phyloP scores from a whole-genome alignment of 2,113 vertebrate genomes.

The Pitta sordida region DNA sequence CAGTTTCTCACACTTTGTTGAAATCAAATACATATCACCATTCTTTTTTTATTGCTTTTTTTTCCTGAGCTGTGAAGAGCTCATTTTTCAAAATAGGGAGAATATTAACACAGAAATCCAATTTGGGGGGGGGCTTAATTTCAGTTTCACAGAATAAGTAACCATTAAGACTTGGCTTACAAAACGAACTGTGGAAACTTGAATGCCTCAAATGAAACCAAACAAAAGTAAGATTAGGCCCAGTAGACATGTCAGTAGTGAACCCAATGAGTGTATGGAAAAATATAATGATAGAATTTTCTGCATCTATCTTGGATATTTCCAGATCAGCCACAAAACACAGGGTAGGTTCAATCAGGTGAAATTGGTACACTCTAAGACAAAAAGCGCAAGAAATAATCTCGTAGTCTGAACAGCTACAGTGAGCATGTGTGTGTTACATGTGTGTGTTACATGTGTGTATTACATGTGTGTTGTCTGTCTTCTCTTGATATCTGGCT shows the following conservation, averaged over 20 bases:
- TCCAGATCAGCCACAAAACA: not conserved
- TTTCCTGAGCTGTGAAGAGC: not conserved
- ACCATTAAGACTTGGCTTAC: not conserved
- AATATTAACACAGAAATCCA: not conserved
- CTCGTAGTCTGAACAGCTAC: not conserved
- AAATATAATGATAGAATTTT: not conserved
- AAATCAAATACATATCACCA: not conserved
- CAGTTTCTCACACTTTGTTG: not conserved
- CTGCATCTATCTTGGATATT: not conserved
- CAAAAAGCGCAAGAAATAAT: not conserved
- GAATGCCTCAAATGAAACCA: not conserved
- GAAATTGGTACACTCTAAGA: not conserved
- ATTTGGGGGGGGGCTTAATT: not conserved
- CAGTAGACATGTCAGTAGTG: not conserved
- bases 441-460: no score
- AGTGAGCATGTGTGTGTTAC: not conserved
- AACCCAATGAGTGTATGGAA: not conserved
- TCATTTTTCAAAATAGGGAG: not conserved
- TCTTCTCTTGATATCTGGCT: not conserved
- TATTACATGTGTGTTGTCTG: not conserved
- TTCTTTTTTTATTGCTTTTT: not conserved
- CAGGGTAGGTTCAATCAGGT: not conserved
- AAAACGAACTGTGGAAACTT: not conserved
- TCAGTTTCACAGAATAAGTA: not conserved
- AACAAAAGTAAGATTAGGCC: not conserved